Evolutionary conservation across 2,888 invertebrate species (phyloP), one percentile per base, ranked within the genome.

Genomic region (Drosophila robusta): DNA sequence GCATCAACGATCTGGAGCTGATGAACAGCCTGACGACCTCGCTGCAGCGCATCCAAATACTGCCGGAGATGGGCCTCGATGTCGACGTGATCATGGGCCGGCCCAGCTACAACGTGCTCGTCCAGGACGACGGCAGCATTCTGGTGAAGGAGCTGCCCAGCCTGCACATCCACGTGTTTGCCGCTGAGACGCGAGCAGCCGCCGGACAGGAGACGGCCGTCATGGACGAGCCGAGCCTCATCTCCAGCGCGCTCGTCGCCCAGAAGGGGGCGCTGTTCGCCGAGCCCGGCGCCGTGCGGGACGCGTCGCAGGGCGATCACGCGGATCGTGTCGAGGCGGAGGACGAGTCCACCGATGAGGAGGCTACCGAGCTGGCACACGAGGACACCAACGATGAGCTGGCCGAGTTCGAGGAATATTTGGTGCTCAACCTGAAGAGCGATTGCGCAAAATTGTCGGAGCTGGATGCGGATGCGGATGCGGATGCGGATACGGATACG

Each of bases 1-100:
- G 77, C 1, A 70, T 78, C 38, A 61, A 70, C 14, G 64, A 79
- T 36, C 26, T 78, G 47, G 76, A 75, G 36, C 29, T 72, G 38
- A 9, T 78, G 22, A 73, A 62, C 6, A 69, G 61, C 4, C 4
- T 75, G 54, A 66, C 61, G 3, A 78, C 68, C n/a, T 32, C 79
- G 38, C 14, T 79, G 72, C 79, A 75, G 16, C 58, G 63, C 34
- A 70, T 79, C 14, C 54, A 63, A 6, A 63, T 64, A 7, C 0
- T 47, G 22, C 44, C 64, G 2, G 71, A 78, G 36, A 0, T 8
- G 11, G 69, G 65, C 4, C 26, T 78, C 9, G 45, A 42, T 1
- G 73, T 78, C 14, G 45, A 64, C 7, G 45, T 75, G 36, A 22
- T 58, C 0, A 45, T 67, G 41, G 65, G 65, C 4, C 60, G 64